These are phyloP conservation scores for Campopleginae sp. DNA, from an alignment of 2,888 invertebrate genomes.

Conservation along the genomic window DNA sequence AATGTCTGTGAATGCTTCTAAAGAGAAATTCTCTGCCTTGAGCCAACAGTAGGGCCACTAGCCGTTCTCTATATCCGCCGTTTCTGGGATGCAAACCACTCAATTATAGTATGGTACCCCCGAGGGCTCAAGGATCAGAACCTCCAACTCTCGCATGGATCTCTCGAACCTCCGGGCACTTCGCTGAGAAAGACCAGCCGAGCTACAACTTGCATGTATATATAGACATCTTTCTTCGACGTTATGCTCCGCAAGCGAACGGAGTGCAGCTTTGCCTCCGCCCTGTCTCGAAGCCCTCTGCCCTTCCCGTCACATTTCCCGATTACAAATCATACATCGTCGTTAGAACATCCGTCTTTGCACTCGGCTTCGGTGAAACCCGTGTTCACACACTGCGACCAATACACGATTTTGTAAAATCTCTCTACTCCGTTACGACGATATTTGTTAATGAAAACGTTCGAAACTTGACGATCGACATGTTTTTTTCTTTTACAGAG, in stretches of 20 bases:
- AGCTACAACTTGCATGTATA: background rate
- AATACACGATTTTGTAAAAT: conserved; percentile 31
- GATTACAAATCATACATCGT: conserved; percentile 22
- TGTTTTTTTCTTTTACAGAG: background rate
- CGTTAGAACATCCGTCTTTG: conserved; percentile 10
- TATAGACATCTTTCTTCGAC: background rate
- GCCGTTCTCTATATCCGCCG: conserved; percentile 60
- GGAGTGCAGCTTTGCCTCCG: conserved; percentile 18
- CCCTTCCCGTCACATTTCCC: conserved; percentile 33
- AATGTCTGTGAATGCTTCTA: conserved; percentile 38
- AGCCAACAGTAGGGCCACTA: conserved; percentile 37
- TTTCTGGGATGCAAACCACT: conserved; percentile 81
- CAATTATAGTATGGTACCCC: conserved; percentile 79
- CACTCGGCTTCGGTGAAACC: conserved; percentile 39
- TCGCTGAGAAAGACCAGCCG: conserved; percentile 24
- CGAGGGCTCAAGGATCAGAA: conserved; percentile 75
- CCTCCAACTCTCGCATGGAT: conserved; percentile 66
- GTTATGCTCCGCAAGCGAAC: conserved; percentile 18
- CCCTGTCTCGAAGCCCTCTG: conserved; percentile 9
- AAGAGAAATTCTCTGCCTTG: conserved; percentile 48
- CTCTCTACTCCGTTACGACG: conserved; percentile 40
- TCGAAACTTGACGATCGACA: background rate
- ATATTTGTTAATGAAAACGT: background rate
- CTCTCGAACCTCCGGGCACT: conserved; percentile 48
- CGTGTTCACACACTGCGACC: conserved; percentile 37